These are phyloP conservation scores for Lateolabrax maculatus DNA, from an alignment of 2,797 vertebrate genomes.

Conservation along the genomic window DNA sequence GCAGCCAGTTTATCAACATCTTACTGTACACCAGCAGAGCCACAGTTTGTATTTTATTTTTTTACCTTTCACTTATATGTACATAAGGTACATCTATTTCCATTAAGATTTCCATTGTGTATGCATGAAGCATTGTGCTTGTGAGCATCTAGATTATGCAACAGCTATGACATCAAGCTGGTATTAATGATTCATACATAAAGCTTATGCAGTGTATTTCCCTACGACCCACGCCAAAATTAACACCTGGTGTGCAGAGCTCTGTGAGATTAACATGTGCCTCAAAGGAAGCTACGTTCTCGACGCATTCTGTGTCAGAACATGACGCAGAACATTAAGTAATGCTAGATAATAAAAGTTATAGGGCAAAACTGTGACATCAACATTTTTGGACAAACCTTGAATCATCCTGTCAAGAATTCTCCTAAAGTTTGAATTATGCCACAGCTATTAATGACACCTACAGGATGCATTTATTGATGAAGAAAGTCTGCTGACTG, in stretches of 20 bases:
- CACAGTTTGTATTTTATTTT: background rate
- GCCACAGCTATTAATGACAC: background rate
- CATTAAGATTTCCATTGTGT: background rate
- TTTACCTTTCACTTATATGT: background rate
- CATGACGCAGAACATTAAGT: background rate
- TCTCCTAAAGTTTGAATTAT: background rate
- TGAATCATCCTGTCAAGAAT: background rate
- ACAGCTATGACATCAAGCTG: conserved; percentile 32
- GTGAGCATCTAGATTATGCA: conserved; percentile 32
- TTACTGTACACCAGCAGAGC: background rate
- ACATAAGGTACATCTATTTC: background rate
- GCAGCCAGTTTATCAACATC: background rate
- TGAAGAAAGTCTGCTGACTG: background rate
- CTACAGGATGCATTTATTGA: background rate
- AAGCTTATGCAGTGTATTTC: conserved; percentile 30
- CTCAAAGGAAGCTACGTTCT: background rate
- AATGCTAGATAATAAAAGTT: background rate
- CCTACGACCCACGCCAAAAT: conserved; percentile 1
- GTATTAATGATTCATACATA: conserved; percentile 43
- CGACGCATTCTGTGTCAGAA: background rate
- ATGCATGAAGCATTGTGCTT: conserved; percentile 6
- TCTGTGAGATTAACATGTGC: conserved; percentile 10
- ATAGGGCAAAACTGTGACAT: background rate
- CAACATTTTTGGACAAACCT: conserved; percentile 6
- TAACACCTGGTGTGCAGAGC: conserved; percentile 1